Percentiles rank a stretch among this genome's conserved stretches.
Conservation (phyloP, 2,113 vertebrate species). For the Perca fluviatilis region DNA sequence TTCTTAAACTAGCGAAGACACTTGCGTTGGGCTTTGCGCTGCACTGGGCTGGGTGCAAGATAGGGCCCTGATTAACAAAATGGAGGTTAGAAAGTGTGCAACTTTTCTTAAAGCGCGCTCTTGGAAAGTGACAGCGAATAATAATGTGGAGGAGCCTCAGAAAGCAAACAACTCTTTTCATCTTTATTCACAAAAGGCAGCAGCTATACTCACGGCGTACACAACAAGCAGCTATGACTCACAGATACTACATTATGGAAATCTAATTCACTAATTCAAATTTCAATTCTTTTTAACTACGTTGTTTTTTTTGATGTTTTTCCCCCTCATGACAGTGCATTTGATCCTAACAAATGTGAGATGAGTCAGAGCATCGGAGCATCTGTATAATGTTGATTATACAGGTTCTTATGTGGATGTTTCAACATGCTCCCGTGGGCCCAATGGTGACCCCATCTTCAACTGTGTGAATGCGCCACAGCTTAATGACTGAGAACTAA, state of each 20-base stretch:
- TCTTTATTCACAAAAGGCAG: constrained; percentile 38
- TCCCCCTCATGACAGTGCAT: neutral
- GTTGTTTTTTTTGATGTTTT: neutral
- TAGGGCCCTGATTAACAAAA: constrained; percentile 27
- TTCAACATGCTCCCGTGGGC: neutral
- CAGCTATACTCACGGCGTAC: constrained; percentile 14
- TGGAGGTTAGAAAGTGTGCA: constrained; percentile 17
- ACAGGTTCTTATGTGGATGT: constrained; percentile 21
- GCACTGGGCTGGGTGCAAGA: too few species aligned
- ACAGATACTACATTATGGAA: constrained; percentile 67
- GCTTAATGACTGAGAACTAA: neutral
- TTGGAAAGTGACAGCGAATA: neutral
- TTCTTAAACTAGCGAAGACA: too few species aligned
- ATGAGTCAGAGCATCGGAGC: constrained; percentile 49
- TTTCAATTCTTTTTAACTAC: constrained; percentile 65
- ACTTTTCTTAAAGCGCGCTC: constrained; percentile 15
- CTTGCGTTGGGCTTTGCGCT: too few species aligned
- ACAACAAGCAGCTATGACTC: constrained; percentile 44
- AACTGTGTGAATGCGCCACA: neutral
- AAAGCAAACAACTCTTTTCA: constrained; percentile 29
- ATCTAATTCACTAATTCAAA: constrained; percentile 70
- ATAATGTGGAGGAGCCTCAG: constrained; percentile 8
- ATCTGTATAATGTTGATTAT: constrained; percentile 34
- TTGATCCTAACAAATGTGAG: constrained; percentile 48
- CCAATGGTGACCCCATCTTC: constrained; percentile 8